These are phyloP conservation scores for Hippocampus guttulatus DNA, from an alignment of 2,113 vertebrate species.

Conservation along the genomic window DNA sequence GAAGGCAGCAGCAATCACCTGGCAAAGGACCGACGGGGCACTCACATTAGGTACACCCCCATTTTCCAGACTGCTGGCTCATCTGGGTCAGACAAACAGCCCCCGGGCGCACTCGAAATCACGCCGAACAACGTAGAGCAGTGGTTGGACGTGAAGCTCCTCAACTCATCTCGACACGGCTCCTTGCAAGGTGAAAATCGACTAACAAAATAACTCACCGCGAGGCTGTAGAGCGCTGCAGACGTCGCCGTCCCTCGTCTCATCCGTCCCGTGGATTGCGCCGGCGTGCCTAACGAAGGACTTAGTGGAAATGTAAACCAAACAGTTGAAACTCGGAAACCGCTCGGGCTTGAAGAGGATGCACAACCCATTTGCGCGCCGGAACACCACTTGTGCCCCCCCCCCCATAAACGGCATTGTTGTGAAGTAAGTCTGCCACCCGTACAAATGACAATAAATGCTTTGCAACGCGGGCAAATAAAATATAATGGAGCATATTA, in stretches of 20 bases:
- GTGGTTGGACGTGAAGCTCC: too few relatives aligned
- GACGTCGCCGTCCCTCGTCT: too few relatives aligned
- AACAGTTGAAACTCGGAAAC: not conserved
- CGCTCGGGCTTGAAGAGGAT: not conserved
- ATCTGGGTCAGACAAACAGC: too few relatives aligned
- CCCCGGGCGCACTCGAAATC: too few relatives aligned
- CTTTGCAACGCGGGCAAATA: not conserved
- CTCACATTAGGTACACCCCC: too few relatives aligned
- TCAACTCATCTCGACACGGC: not conserved
- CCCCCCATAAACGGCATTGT: not conserved
- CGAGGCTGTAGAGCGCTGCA: not conserved
- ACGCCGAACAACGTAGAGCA: too few relatives aligned
- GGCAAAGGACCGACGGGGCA: too few relatives aligned
- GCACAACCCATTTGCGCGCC: not conserved
- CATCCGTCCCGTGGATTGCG: not conserved
- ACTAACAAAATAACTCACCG: too few relatives aligned
- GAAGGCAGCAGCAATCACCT: not conserved
- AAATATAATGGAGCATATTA: not conserved
- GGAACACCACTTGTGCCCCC: not conserved
- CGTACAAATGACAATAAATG: not conserved
- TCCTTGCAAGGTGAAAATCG: not conserved
- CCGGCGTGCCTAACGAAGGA: not conserved
- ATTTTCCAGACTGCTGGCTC: too few relatives aligned
- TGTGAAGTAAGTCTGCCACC: not conserved
- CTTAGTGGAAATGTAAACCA: not conserved